Percentiles rank a stretch among this genome's conserved stretches.
Conservation (phyloP, 2,113 vertebrate genomes). For the Megaptera novaeangliae region DNA sequence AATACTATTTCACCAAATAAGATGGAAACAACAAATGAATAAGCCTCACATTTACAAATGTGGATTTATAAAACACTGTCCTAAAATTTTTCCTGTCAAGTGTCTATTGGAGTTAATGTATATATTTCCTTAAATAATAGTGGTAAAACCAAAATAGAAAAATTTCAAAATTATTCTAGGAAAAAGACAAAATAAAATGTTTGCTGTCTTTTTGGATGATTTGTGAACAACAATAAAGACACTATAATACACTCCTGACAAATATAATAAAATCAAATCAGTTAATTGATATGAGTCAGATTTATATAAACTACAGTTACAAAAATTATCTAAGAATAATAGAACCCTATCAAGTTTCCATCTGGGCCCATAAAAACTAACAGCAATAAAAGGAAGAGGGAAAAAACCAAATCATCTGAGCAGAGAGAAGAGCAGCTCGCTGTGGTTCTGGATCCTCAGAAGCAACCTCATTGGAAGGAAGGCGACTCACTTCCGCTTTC, state of each 20-base stretch:
- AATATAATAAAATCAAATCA: background rate
- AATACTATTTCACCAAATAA: background rate
- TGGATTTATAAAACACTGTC: background rate
- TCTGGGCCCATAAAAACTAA: background rate
- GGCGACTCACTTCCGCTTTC: background rate
- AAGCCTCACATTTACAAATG: background rate
- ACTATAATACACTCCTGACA: background rate
- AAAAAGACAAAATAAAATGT: background rate
- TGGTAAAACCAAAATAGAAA: background rate
- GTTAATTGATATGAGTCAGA: background rate
- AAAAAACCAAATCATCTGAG: background rate
- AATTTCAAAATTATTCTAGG: background rate
- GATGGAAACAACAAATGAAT: background rate
- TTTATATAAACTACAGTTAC: background rate
- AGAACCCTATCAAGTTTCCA: background rate
- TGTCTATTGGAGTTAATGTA: background rate
- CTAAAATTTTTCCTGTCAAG: background rate
- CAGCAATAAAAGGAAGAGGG: background rate
- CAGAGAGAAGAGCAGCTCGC: rapidly evolving
- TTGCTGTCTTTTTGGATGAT: background rate
- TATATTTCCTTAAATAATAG: background rate
- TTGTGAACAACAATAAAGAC: background rate
- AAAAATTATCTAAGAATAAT: slow-evolving; percentile 5
- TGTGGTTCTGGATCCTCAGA: background rate
- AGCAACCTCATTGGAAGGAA: background rate